phyloP scores from a whole-genome alignment of 2,888 invertebrate genomes.

The Pristionchus fissidentatus region DNA sequence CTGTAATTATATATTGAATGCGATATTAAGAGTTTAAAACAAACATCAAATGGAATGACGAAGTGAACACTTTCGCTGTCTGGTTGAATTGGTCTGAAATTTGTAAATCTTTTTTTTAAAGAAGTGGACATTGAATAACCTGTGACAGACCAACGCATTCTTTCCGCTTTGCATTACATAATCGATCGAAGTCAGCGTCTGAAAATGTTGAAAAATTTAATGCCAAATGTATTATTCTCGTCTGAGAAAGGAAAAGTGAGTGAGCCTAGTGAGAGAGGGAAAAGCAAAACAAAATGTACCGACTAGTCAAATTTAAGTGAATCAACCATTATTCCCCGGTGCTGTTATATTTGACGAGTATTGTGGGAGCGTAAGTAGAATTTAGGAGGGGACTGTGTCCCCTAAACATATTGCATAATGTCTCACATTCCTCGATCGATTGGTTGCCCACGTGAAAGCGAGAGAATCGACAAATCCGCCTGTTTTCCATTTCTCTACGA shows the following conservation, averaged over 20 bases:
- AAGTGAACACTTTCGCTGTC: slow-evolving; percentile 20
- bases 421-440: background rate
- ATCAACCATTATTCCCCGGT: too few relatives aligned
- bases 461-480: background rate
- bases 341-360: too few relatives aligned
- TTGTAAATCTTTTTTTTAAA: background rate
- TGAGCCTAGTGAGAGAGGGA: too few relatives aligned
- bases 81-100: background rate
- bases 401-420: background rate
- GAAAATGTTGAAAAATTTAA: too few relatives aligned
- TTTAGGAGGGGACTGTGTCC: background rate
- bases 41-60: background rate
- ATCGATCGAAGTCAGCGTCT: background rate
- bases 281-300: too few relatives aligned
- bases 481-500: background rate
- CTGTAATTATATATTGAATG: too few relatives aligned
- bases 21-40: background rate
- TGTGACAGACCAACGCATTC: background rate
- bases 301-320: too few relatives aligned
- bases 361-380: too few relatives aligned
- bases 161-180: slow-evolving; percentile 21
- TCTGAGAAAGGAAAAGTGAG: too few relatives aligned
- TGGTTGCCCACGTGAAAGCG: background rate
- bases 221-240: too few relatives aligned
- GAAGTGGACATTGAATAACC: too few relatives aligned